phyloP scores from a whole-genome alignment of 2,888 invertebrate species.

The Tetranychus piercei region DNA sequence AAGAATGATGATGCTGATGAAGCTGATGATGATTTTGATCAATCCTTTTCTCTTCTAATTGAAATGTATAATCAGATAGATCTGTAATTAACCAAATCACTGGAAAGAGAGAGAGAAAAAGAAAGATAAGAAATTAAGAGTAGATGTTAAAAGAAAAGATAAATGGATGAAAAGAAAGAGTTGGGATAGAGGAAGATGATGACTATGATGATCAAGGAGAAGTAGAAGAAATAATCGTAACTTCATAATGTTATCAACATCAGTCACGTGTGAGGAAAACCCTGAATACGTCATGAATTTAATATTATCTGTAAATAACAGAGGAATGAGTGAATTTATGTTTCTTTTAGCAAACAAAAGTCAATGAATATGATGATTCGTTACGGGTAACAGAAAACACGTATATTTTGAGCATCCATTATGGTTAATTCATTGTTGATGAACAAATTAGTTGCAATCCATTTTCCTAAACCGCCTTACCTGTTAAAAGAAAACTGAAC shows the following conservation, averaged over 20 bases:
- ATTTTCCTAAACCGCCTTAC: too few relatives aligned
- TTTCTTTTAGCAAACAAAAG: neutral
- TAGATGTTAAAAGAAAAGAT: neutral
- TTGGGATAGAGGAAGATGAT: neutral
- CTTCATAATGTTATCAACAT: neutral
- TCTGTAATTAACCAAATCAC: neutral
- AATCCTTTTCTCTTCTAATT: neutral
- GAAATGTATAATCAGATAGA: neutral
- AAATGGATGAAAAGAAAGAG: neutral
- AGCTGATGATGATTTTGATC: neutral
- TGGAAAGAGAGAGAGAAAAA: neutral
- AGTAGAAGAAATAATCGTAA: neutral
- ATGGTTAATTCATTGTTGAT: too few relatives aligned
- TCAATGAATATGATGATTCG: neutral
- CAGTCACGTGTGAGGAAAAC: neutral
- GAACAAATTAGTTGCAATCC: too few relatives aligned
- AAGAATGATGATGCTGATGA: neutral
- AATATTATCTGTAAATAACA: neutral
- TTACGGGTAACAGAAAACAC: neutral
- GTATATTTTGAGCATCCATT: too few relatives aligned
- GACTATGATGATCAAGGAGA: neutral
- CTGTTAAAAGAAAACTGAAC: too few relatives aligned
- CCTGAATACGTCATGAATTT: conserved; percentile 1
- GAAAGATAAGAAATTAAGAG: neutral
- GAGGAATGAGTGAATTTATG: neutral